Evolutionary conservation across 2,888 invertebrate genomes (phyloP).

Genomic region (Kuschelorhynchus macadamiae): DNA sequence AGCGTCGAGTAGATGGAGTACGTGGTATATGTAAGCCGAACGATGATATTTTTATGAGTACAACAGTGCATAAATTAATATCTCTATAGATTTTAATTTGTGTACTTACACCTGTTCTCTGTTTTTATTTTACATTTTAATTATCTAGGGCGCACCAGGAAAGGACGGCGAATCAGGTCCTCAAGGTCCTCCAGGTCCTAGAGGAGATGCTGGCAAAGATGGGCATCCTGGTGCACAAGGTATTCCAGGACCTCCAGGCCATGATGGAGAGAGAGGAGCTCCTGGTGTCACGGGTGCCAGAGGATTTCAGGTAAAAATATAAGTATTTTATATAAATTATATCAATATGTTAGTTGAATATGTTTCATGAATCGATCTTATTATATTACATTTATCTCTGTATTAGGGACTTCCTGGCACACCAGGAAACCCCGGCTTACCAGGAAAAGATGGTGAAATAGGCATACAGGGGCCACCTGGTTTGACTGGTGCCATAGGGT

Average conservation of each 20-base stretch:
- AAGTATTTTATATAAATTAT: background rate
- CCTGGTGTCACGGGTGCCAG: constrained; percentile 83
- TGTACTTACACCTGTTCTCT: no score
- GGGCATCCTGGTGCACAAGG: constrained; percentile 84
- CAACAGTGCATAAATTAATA: no score
- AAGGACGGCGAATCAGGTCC: constrained; percentile 85
- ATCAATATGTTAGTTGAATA: no score
- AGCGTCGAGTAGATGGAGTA: no score
- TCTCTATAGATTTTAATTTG: no score
- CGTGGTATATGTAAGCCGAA: no score
- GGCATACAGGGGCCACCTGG: constrained; percentile 79
- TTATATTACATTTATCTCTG: no score
- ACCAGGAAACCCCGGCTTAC: constrained; percentile 79
- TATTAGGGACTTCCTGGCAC: constrained; percentile 76
- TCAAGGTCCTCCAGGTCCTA: constrained; percentile 82
- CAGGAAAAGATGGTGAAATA: constrained; percentile 86
- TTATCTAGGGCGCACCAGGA: constrained; percentile 79
- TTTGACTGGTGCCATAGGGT: constrained; percentile 71
- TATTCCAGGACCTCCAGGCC: constrained; percentile 79
- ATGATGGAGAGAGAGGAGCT: constrained; percentile 82
- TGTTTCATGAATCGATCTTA: no score
- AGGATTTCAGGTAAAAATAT: constrained; percentile 79
- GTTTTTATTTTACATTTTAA: no score
- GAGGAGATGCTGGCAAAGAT: constrained; percentile 85
- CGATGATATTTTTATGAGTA: no score